Conservation (phyloP, 64 coral and sea anemone genomes). For the Trachythela sp. region DNA sequence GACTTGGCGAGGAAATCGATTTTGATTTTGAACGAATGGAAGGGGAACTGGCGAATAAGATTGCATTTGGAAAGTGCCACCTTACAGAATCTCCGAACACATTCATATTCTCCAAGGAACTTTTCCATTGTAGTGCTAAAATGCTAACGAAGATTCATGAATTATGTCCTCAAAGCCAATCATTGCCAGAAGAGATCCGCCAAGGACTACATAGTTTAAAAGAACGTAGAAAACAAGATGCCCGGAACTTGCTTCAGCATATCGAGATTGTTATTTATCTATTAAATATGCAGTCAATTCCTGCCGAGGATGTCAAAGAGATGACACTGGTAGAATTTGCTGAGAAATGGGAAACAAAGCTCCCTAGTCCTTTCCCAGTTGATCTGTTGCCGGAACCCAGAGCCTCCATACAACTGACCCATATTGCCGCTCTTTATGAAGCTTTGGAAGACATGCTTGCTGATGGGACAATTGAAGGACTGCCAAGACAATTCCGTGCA, state of each 20-base stretch:
- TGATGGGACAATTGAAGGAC: constrained; percentile 61
- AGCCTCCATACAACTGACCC: constrained; percentile 57
- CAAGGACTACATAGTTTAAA: constrained; percentile 38
- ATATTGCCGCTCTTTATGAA: constrained; percentile 79
- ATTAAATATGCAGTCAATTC: constrained; percentile 49
- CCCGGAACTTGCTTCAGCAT: constrained; percentile 68
- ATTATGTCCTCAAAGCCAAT: constrained; percentile 54
- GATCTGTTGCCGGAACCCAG: constrained; percentile 49
- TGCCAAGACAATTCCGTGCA: constrained; percentile 50
- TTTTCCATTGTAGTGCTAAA: constrained; percentile 70
- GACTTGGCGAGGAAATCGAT: constrained; percentile 59
- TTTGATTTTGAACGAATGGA: constrained; percentile 79
- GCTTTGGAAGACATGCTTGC: constrained; percentile 80
- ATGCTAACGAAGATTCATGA: constrained; percentile 69
- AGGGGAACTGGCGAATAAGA: constrained; percentile 56
- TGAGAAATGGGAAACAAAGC: constrained; percentile 60
- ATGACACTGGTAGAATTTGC: constrained; percentile 47
- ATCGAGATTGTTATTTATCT: constrained; percentile 82
- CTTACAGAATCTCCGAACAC: constrained; percentile 47
- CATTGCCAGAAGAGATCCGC: constrained; percentile 42
- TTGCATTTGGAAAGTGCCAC: constrained; percentile 76
- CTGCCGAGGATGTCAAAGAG: constrained; percentile 35
- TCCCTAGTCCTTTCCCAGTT: constrained; percentile 74
- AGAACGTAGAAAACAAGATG: constrained; percentile 48
- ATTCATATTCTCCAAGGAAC: constrained; percentile 80